phyloP scores from a whole-genome alignment of 2,888 invertebrate genomes.

The Nomada flava region DNA sequence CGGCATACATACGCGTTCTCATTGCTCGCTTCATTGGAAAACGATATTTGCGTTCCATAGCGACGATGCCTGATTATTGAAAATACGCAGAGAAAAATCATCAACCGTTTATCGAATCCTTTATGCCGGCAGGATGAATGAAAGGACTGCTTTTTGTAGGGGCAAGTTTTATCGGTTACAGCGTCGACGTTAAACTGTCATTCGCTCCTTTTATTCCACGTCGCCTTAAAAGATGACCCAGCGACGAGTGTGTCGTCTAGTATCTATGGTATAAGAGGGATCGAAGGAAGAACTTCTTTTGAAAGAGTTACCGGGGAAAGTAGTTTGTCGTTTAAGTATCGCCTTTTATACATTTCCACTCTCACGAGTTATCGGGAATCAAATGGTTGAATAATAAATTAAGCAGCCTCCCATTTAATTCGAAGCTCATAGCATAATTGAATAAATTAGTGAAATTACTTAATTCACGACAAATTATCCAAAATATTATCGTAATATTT shows the following conservation, averaged over 20 bases:
- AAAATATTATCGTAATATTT: not conserved
- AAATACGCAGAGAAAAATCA: constrained; percentile 42
- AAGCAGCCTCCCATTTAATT: too few relatives aligned
- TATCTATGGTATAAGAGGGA: too few relatives aligned
- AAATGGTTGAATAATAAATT: too few relatives aligned
- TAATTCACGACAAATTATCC: too few relatives aligned
- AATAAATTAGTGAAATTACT: too few relatives aligned
- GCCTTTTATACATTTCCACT: not conserved
- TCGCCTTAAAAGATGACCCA: not conserved
- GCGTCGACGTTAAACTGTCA: constrained; percentile 36
- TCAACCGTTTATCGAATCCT: constrained; percentile 46
- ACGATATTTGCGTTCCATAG: constrained; percentile 56
- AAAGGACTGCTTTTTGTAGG: constrained; percentile 8
- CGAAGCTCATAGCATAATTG: too few relatives aligned
- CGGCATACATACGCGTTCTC: constrained; percentile 55
- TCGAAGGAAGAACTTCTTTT: not conserved
- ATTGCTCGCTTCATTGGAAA: constrained; percentile 46
- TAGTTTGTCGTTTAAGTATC: not conserved
- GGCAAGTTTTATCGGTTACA: constrained; percentile 31
- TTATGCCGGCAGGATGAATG: constrained; percentile 34
- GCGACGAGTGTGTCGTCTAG: not conserved
- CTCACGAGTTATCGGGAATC: too few relatives aligned
- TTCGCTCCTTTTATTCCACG: constrained; percentile 19
- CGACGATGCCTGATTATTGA: constrained; percentile 43
- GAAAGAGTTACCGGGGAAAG: not conserved